Percentiles rank a stretch among this genome's conserved stretches.
These are phyloP conservation scores for Drosophila guanche DNA, from an alignment of 1,140 invertebrate species.

Conservation along the genomic window DNA sequence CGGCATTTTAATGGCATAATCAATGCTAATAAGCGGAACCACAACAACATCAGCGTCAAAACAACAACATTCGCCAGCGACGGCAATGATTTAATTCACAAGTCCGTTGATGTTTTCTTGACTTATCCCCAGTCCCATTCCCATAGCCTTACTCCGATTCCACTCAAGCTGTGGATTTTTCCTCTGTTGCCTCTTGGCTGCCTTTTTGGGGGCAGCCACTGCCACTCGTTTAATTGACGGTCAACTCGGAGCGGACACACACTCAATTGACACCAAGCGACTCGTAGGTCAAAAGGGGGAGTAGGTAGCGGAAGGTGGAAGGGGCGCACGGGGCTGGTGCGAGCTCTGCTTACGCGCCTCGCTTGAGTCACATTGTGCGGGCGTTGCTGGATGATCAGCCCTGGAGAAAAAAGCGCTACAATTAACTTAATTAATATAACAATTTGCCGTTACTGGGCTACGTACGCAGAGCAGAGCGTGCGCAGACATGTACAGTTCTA, in stretches of 20 bases:
- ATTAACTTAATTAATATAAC: slow-evolving; percentile 80
- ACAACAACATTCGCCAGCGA: slow-evolving; percentile 21
- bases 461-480: background rate
- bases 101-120: slow-evolving; percentile 39
- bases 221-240: slow-evolving; percentile 46
- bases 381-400: slow-evolving; percentile 59
- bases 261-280: slow-evolving; percentile 58
- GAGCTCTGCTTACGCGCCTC: slow-evolving; percentile 17
- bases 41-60: slow-evolving; percentile 20
- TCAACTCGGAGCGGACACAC: slow-evolving; percentile 29
- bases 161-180: slow-evolving; percentile 24
- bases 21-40: slow-evolving; percentile 70
- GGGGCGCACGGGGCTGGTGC: background rate
- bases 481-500: background rate
- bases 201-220: slow-evolving; percentile 17
- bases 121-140: slow-evolving; percentile 37
- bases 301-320: background rate
- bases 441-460: slow-evolving; percentile 33
- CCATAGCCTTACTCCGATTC: slow-evolving; percentile 3
- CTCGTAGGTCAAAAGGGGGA: slow-evolving; percentile 27
- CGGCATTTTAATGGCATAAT: slow-evolving; percentile 61
- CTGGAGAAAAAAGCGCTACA: slow-evolving; percentile 50
- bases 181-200: slow-evolving; percentile 2
- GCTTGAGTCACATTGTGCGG: slow-evolving; percentile 52
- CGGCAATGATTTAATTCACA: slow-evolving; percentile 73